phyloP scores from a whole-genome alignment of 2,797 vertebrate genomes.

The Gymnoscopelus braueri region DNA sequence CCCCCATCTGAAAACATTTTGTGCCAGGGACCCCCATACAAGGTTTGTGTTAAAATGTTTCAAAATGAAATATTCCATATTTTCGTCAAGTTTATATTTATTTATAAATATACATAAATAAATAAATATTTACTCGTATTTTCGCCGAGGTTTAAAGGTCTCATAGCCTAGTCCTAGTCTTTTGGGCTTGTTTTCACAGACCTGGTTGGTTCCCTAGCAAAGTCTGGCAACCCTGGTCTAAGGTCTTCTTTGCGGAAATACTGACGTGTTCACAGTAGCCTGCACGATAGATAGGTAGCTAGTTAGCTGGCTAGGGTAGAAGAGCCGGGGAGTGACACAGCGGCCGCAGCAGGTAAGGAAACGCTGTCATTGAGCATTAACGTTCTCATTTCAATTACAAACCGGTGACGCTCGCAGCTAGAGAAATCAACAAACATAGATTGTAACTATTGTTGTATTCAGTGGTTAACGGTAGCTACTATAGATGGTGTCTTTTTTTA shows the following conservation, averaged over 20 bases:
- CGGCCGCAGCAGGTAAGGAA: slow-evolving; percentile 81
- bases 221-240: too few species aligned
- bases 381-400: not conserved
- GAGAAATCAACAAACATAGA: not conserved
- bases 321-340: slow-evolving; percentile 83
- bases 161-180: too few species aligned
- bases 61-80: too few species aligned
- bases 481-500: slow-evolving; percentile 29
- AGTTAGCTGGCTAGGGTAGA: slow-evolving; percentile 67
- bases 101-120: too few species aligned
- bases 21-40: too few species aligned
- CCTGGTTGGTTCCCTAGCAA: too few species aligned
- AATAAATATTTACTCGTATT: too few species aligned
- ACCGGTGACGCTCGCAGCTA: rapidly evolving
- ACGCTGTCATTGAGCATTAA: slow-evolving; percentile 31
- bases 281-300: slow-evolving; percentile 70
- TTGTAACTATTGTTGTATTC: not conserved
- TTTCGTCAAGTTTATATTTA: too few species aligned
- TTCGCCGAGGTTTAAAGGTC: too few species aligned
- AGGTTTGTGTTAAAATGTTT: too few species aligned
- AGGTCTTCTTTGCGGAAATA: slow-evolving; percentile 68
- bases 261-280: slow-evolving; percentile 82
- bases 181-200: too few species aligned
- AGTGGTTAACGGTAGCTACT: not conserved
- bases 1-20: too few species aligned